phyloP scores from a whole-genome alignment of 1,140 invertebrate species.

The Samia ricini region DNA sequence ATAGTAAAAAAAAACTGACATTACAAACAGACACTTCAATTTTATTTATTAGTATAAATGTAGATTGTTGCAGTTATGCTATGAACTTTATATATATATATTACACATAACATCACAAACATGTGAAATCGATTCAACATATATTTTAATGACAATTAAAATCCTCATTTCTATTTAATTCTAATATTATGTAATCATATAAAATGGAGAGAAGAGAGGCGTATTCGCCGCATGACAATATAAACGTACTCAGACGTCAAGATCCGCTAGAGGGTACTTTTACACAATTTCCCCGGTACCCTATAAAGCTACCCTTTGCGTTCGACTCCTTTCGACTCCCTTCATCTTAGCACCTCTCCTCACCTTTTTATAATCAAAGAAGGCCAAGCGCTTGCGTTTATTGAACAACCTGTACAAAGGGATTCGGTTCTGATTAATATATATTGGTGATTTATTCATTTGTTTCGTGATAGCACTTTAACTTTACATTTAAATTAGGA shows the following conservation, averaged over 20 bases:
- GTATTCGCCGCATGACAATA: conserved; percentile 39
- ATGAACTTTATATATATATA: too few species aligned
- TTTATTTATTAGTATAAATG: too few species aligned
- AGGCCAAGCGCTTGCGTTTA: conserved; percentile 47
- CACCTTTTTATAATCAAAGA: conserved; percentile 59
- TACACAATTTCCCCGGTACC: conserved; percentile 45
- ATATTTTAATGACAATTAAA: too few species aligned
- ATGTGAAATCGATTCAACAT: too few species aligned
- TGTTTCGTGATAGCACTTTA: neutral
- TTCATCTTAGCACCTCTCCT: conserved; percentile 50
- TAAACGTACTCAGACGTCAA: conserved; percentile 44
- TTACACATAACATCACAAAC: too few species aligned
- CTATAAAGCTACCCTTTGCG: conserved; percentile 38
- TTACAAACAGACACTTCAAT: too few species aligned
- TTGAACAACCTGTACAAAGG: conserved; percentile 27
- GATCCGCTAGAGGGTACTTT: conserved; percentile 49
- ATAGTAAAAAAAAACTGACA: too few species aligned
- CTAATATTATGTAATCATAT: conserved; percentile 28
- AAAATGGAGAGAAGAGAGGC: conserved; percentile 11
- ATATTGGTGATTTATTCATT: neutral
- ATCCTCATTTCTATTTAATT: too few species aligned
- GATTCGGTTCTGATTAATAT: conserved; percentile 4
- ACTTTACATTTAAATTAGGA: neutral
- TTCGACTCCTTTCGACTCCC: conserved; percentile 13
- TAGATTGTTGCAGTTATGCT: too few species aligned